Evolutionary conservation across 2,113 vertebrate species (phyloP), one percentile per base, ranked within the genome.

Genomic region (Erythrolamprus reginae): DNA sequence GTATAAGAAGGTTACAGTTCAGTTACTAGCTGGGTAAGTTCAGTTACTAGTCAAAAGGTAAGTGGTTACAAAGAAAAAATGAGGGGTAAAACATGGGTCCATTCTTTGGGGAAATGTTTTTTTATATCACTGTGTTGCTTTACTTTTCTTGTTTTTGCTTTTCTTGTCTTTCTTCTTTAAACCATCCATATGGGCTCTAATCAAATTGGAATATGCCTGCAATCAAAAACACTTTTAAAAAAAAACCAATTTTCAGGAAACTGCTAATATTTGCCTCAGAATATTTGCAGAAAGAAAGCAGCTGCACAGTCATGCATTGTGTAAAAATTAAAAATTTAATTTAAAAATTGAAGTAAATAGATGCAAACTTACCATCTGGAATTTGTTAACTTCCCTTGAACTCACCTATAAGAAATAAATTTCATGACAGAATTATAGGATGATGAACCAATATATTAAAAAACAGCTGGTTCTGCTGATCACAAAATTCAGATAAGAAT

Each of bases 161-260:
- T 99, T 99, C 95, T 99, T 99, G 96, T 99, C 99, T 95, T 99
- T 99, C 96, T 99, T 99, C 97, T 99, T 99, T 94, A 99, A 97
- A 84, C 99, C 99, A 48, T 99, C 99, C 98, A 99, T 99, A 97
- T 99, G 99, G 24, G 99, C 99, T 97, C 99, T 97, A 50, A 99
- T 95, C 65, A 99, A 98, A 95, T 99, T 99, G 90, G 99, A 99
- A 89, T 99, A 99, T 0, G 99, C 99, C 99, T 99, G 93, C 3
- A 95, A 97, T 93, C 15, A 94, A 93, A 95, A 90, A 45, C 9
- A 42, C 51, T 61, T 51, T 42, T 15, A 0, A 42, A 77, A 51
- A 53, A 48, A 77, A 58, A 1, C 3, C 70, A 84, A 15, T 13
- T 19, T 17, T 65, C 90, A 91, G 24, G 45, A 84, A 89, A 58